These are phyloP conservation scores for Drosophila parthenogenetica DNA, from an alignment of 2,888 invertebrate species.

Conservation along the genomic window DNA sequence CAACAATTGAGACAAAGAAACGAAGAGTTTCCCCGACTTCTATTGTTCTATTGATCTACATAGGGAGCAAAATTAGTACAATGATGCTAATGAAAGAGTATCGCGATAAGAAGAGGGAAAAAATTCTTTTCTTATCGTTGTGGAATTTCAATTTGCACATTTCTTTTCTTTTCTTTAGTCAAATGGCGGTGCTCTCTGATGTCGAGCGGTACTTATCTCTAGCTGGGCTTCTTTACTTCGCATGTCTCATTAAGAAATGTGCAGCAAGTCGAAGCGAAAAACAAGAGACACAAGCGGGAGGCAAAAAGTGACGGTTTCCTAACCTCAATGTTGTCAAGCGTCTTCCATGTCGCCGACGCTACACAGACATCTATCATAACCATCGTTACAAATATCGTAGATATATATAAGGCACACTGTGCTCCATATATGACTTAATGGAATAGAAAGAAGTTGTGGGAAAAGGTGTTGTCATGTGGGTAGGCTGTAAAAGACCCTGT, in stretches of 20 bases:
- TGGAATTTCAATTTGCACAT: slow-evolving; percentile 68
- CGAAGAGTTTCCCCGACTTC: not conserved
- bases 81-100: slow-evolving; percentile 56
- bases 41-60: slow-evolving; percentile 37
- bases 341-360: slow-evolving; percentile 31
- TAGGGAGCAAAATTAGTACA: slow-evolving; percentile 54
- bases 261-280: slow-evolving; percentile 17
- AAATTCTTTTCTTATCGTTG: slow-evolving; percentile 58
- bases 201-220: slow-evolving; percentile 43
- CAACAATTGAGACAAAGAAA: slow-evolving; percentile 1
- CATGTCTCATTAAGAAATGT: slow-evolving; percentile 67
- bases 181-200: slow-evolving; percentile 65
- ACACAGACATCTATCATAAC: slow-evolving; percentile 34
- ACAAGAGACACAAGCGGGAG: not conserved
- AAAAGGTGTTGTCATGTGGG: not conserved
- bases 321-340: slow-evolving; percentile 72
- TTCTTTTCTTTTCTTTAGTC: slow-evolving; percentile 1
- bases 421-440: slow-evolving; percentile 53
- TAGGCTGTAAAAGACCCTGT: too few relatives aligned
- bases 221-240: slow-evolving; percentile 42
- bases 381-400: slow-evolving; percentile 18
- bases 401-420: slow-evolving; percentile 34
- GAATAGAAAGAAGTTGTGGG: not conserved
- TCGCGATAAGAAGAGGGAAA: not conserved
- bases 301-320: slow-evolving; percentile 58